phyloP scores from a whole-genome alignment of 2,888 invertebrate species.

The Orthosia cruda region DNA sequence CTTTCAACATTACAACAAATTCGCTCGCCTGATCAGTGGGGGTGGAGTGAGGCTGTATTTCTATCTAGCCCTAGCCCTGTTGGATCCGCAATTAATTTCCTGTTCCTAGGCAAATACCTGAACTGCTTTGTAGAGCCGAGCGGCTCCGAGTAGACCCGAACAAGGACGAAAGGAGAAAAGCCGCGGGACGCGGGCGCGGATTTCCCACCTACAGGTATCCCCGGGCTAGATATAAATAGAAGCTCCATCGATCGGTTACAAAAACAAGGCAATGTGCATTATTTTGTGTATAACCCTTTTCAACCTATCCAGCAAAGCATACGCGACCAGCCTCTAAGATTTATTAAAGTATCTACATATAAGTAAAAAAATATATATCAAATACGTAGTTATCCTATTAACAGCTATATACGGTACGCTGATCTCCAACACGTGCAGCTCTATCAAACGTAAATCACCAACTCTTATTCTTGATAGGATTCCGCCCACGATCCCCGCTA shows the following conservation, averaged over 20 bases:
- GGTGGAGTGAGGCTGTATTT: neutral
- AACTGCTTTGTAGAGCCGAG: neutral
- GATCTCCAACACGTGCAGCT: neutral
- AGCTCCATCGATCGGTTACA: neutral
- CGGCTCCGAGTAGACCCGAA: neutral
- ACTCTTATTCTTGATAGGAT: neutral
- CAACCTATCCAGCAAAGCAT: neutral
- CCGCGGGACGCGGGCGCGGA: conserved; percentile 8
- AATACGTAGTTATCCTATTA: neutral
- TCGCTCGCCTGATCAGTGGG: neutral
- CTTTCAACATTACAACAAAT: neutral
- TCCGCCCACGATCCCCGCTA: conserved; percentile 35
- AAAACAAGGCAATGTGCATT: neutral
- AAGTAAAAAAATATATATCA: neutral
- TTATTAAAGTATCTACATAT: too few relatives aligned
- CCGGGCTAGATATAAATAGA: neutral
- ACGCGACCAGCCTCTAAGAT: neutral
- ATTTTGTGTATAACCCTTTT: neutral
- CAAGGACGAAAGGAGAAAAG: neutral
- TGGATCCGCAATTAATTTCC: neutral
- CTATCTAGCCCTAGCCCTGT: neutral
- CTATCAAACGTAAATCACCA: neutral
- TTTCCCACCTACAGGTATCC: neutral
- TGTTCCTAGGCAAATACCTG: neutral
- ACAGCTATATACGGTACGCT: neutral